Evolutionary conservation across 2,113 vertebrate species (phyloP), one percentile per base, ranked within the genome.

Genomic region (Lycocorax pyrrhopterus): DNA sequence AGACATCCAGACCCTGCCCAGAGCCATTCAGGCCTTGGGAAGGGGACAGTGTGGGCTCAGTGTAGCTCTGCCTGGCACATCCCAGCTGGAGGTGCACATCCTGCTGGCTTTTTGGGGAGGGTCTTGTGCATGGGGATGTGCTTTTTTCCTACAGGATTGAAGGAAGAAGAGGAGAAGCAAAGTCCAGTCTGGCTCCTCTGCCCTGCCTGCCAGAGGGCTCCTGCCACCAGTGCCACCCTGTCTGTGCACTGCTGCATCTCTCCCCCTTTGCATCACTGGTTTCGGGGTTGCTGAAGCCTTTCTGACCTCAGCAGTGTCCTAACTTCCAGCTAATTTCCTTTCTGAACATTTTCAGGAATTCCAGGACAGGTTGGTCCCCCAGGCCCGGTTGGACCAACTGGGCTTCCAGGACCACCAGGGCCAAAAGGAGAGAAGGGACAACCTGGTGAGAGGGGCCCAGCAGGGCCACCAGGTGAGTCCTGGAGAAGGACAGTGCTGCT

Each of bases 401-500:
- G 98, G 60, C 96, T 97, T 30, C 93, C 97, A 77, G 97, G 97
- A 81, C 96, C 96, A 17, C 97, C 96, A n/a, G 97, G 97, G 18
- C 97, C 98, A 53, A 98, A 98, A 96, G 98, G 98, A 60, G 98
- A 98, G 93, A 95, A 91, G 55, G 98, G 98, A 52, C 97, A 98
- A 21, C 90, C 94, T 0, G 99, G 99, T 8, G 96, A 98, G 89
- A 97, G 94, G 60, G 98, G 98, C 51, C 97, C 97, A 0, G 96
- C 97, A 8, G 99, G 98, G 80, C 98, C 98, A 56, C 97, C 97
- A 29, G 99, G 99, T 99, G 96, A 98, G 97, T 88, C 16, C 73
- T 52, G 18, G 33, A 12, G 21, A 13, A 52, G 41, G 27, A 32
- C 32, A 60, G 27, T 32, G 55, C 78, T 87, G 25, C 66, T 17